These are phyloP conservation scores for Allygus modestus DNA, from an alignment of 2,888 invertebrate genomes.

Conservation along the genomic window DNA sequence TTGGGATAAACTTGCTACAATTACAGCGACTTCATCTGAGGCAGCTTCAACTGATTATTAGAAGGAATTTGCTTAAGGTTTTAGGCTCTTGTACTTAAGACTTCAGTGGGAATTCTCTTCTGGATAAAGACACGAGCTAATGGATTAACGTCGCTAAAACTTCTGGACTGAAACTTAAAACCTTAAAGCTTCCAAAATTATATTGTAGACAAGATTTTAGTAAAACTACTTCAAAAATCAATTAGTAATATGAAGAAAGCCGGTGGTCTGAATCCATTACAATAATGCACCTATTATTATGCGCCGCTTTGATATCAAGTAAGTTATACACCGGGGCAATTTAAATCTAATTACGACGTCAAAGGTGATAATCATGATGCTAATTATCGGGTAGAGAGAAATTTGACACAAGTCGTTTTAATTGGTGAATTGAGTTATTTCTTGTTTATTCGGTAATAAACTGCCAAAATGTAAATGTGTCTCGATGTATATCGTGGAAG, in stretches of 20 bases:
- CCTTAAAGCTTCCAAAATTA: neutral
- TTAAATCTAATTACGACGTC: slow-evolving; percentile 18
- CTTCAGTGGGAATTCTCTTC: neutral
- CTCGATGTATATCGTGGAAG: neutral
- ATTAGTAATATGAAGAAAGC: neutral
- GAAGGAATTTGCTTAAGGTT: slow-evolving; percentile 35
- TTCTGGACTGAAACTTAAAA: neutral
- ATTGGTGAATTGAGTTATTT: slow-evolving; percentile 35
- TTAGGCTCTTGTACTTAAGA: slow-evolving; percentile 20
- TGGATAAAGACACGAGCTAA: neutral
- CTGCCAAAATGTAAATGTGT: slow-evolving; percentile 14
- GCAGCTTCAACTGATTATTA: slow-evolving; percentile 37
- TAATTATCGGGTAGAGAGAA: slow-evolving; percentile 18
- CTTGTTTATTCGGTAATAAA: slow-evolving; percentile 36
- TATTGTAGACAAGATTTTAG: neutral
- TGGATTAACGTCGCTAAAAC: slow-evolving; percentile 17
- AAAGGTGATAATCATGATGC: slow-evolving; percentile 24
- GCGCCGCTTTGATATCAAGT: slow-evolving; percentile 3
- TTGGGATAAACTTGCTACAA: slow-evolving; percentile 40
- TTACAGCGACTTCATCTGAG: slow-evolving; percentile 33
- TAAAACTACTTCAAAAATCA: neutral
- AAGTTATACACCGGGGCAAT: neutral
- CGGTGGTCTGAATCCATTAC: neutral
- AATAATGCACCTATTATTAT: slow-evolving; percentile 23
- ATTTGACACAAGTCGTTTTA: slow-evolving; percentile 40